Percentiles rank a stretch among this genome's conserved stretches.
These are phyloP conservation scores for Osmerus eperlanus DNA, from an alignment of 2,113 vertebrate species.

Conservation along the genomic window DNA sequence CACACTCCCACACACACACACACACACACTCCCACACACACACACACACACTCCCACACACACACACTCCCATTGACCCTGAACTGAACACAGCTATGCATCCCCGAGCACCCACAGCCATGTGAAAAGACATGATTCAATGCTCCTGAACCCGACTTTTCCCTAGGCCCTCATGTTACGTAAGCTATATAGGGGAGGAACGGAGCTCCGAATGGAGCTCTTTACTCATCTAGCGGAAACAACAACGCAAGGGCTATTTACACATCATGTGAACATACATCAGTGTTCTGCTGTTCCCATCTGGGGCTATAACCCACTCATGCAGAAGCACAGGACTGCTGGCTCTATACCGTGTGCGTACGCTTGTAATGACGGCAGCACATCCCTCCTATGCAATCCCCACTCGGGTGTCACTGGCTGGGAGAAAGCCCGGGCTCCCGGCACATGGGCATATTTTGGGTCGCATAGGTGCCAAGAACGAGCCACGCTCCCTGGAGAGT, in stretches of 20 bases:
- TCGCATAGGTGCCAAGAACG: too few species aligned
- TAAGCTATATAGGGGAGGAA: conserved; percentile 46
- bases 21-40: conserved; percentile 18
- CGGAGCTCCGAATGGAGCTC: conserved; percentile 27
- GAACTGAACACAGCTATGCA: conserved; percentile 57
- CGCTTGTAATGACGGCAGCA: not conserved
- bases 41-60: not conserved
- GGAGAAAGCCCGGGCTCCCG: too few species aligned
- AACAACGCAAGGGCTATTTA: conserved; percentile 31
- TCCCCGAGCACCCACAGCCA: conserved; percentile 53
- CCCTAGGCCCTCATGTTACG: conserved; percentile 40
- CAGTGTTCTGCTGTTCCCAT: not conserved
- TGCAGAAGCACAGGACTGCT: not conserved
- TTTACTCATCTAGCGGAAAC: not conserved
- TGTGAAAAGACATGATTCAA: conserved; percentile 60
- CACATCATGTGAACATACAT: conserved; percentile 24
- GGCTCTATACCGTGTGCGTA: not conserved
- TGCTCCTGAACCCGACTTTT: conserved; percentile 56
- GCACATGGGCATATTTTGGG: too few species aligned
- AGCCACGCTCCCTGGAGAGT: too few species aligned
- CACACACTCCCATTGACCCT: conserved; percentile 30
- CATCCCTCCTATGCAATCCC: not conserved
- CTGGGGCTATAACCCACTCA: not conserved
- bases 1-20: not conserved
- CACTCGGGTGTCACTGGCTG: too few species aligned